phyloP scores from a whole-genome alignment of 2,113 vertebrate species.

The Myocastor coypus region DNA sequence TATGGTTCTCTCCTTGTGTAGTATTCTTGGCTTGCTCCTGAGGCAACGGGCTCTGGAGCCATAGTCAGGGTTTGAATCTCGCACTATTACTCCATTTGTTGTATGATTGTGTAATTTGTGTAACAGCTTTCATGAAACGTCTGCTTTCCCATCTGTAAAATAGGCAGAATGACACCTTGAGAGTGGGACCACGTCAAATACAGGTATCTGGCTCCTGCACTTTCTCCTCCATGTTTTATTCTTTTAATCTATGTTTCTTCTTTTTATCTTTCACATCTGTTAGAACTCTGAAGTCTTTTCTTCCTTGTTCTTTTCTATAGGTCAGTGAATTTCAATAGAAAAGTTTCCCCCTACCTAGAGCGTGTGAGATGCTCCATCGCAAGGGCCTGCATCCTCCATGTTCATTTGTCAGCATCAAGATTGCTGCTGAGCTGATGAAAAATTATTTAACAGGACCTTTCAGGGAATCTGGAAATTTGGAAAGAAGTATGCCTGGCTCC shows the following conservation, averaged over 20 bases:
- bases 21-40: neutral
- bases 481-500: constrained; percentile 10
- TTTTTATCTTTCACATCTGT: neutral
- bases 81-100: neutral
- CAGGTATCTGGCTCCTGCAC: neutral
- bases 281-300: neutral
- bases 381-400: constrained; percentile 1
- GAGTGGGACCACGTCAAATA: neutral
- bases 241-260: neutral
- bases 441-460: constrained; percentile 51
- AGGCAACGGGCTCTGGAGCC: neutral
- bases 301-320: constrained; percentile 16
- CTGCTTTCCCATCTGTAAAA: constrained; percentile 7
- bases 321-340: neutral
- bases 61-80: neutral
- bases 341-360: neutral
- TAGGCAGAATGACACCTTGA: neutral
- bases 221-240: constrained; percentile 15
- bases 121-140: neutral
- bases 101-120: neutral
- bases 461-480: neutral
- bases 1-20: neutral
- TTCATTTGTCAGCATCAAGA: neutral
- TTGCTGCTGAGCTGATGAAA: constrained; percentile 37
- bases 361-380: neutral